phyloP scores from a whole-genome alignment of 2,113 vertebrate genomes.

The Eurystomus gularis region DNA sequence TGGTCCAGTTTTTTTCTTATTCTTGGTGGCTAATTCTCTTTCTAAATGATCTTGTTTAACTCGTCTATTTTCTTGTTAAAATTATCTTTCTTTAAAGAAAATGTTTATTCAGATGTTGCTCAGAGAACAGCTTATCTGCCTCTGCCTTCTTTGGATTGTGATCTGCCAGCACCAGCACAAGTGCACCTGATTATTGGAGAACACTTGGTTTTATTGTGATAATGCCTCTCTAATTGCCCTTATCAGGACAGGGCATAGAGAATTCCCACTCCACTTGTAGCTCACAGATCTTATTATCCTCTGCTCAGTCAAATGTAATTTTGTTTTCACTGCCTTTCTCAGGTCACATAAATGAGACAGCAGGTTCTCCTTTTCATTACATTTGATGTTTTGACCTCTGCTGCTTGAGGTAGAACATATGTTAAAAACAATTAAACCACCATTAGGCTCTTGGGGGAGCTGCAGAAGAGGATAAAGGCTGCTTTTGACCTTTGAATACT shows the following conservation, averaged over 20 bases:
- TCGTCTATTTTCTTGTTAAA: not conserved
- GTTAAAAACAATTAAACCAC: not conserved
- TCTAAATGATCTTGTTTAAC: not conserved
- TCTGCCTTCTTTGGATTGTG: not conserved
- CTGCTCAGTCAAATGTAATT: conserved; percentile 53
- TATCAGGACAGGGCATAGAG: conserved; percentile 57
- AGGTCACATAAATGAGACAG: conserved; percentile 41
- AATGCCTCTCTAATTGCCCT: conserved; percentile 63
- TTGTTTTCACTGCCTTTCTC: conserved; percentile 42
- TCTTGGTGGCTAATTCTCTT: not conserved
- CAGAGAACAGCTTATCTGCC: not conserved
- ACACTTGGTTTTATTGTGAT: conserved; percentile 49
- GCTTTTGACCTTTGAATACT: not conserved
- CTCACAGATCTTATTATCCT: conserved; percentile 58
- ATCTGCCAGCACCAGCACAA: not conserved
- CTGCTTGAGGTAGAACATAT: not conserved
- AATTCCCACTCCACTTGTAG: conserved; percentile 44
- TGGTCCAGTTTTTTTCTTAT: not conserved
- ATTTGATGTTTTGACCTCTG: not conserved
- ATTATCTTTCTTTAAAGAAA: not conserved
- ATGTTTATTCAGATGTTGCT: not conserved
- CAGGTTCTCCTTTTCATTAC: conserved; percentile 6
- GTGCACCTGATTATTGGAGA: conserved; percentile 29
- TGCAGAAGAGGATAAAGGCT: not conserved
- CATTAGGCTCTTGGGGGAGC: not conserved